Evolutionary conservation across 2,113 vertebrate genomes (phyloP), one percentile per base, ranked within the genome.

Genomic region (Tetrao urogallus): DNA sequence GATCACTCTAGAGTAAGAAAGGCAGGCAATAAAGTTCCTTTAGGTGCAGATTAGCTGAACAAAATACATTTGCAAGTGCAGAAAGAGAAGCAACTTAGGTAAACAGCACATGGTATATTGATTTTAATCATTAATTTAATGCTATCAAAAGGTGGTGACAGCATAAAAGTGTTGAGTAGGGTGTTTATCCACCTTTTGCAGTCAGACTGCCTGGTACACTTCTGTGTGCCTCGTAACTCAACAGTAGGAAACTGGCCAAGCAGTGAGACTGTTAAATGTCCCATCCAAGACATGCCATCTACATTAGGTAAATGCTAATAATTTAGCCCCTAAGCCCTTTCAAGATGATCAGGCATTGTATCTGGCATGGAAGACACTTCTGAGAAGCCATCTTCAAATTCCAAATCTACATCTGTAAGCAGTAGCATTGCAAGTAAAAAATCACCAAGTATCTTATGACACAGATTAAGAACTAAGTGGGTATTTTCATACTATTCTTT

Each of bases 121-220:
- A 92, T 79, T 89, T 82, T 70, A 87, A 73, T 89, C 3, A 69
- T 84, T 71, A 57, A 84, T 92, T 71, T 86, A 90, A 85, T 57
- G 54, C 40, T 82, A 79, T 58, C 66, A 48, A 86, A 64, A 90
- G 63, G 21, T 76, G 66, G 58, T 73, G 63, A 87, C 45, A 92
- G 71, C 66, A 66, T 30, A 34, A 28, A 90, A 79, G 54, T 56
- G 66, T 42, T 13, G 9, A 88, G 57, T 30, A n/a, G 36, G 30
- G 21, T 34, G 16, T 54, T 89, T 30, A 84, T n/a, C 45, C 2
- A 22, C 36, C 18, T 43, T 40, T 80, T 40, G 30, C 38, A 64
- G 69, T 48, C 30, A 47, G 45, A 72, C 4, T 69, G 47, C 43
- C 69, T 20, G 13, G 36, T 43, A 30, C 6, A 12, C 43, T 64